Evolutionary conservation across 2,888 invertebrate genomes (phyloP).

Genomic region (Micropterix aruncella): DNA sequence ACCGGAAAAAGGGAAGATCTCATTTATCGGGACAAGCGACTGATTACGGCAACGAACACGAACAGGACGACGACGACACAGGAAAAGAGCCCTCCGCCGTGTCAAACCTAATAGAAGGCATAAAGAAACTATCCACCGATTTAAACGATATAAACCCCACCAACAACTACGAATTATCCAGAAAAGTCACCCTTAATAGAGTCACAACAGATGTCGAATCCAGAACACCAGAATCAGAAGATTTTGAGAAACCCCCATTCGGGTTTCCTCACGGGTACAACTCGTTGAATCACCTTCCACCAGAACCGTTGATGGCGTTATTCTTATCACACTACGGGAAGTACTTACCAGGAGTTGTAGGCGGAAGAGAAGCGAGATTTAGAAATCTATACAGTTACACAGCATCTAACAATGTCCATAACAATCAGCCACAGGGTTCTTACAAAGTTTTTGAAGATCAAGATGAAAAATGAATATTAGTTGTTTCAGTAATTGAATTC

Average conservation of each 20-base stretch:
- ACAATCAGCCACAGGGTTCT: constrained; percentile 46
- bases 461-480: no score
- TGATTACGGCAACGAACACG: no score
- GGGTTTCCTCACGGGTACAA: constrained; percentile 25
- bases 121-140: background rate
- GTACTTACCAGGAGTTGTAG: constrained; percentile 29
- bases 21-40: no score
- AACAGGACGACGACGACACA: no score
- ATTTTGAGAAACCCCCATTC: background rate
- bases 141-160: background rate
- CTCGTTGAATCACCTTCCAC: constrained; percentile 37
- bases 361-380: constrained; percentile 15
- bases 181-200: background rate
- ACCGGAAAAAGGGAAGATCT: no score
- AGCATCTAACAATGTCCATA: constrained; percentile 50
- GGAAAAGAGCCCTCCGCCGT: no score
- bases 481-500: no score
- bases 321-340: constrained; percentile 48
- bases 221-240: no score
- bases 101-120: background rate
- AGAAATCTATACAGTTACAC: constrained; percentile 44
- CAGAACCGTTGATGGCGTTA: constrained; percentile 44
- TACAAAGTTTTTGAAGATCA: constrained; percentile 26
- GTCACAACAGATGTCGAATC: background rate
- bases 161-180: background rate